Evolutionary conservation across 2,888 invertebrate genomes (phyloP).

Genomic region (Patella pellucida): DNA sequence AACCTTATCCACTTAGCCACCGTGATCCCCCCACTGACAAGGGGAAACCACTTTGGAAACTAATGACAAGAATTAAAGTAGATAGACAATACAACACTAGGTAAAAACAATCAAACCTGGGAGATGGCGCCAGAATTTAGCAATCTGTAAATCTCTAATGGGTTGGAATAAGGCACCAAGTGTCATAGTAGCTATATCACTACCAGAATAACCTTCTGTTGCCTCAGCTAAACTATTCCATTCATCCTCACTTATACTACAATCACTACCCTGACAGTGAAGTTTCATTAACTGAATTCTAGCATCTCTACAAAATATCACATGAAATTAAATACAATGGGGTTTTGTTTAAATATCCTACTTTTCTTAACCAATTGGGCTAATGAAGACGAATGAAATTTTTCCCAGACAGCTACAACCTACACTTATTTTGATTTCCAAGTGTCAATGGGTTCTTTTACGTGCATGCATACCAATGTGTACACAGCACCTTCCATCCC

Average conservation of each 20-base stretch:
- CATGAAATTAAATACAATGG: background rate
- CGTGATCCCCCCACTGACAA: too few relatives aligned
- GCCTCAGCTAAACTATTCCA: conserved; percentile 71
- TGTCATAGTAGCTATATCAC: conserved; percentile 74
- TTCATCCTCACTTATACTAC: conserved; percentile 58
- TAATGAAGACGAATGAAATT: too few relatives aligned
- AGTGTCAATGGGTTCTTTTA: too few relatives aligned
- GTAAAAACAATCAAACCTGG: conserved; percentile 33
- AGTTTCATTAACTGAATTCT: conserved; percentile 61
- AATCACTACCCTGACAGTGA: conserved; percentile 54
- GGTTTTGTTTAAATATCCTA: too few relatives aligned
- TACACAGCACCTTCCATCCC: too few relatives aligned
- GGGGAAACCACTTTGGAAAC: background rate
- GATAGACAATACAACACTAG: background rate
- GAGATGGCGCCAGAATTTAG: conserved; percentile 53
- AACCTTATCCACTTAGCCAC: too few relatives aligned
- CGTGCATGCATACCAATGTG: too few relatives aligned
- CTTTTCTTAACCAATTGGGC: too few relatives aligned
- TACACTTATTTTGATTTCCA: too few relatives aligned
- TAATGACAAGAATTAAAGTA: too few relatives aligned
- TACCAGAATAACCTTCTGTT: conserved; percentile 75
- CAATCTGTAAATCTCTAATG: conserved; percentile 72
- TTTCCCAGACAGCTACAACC: too few relatives aligned
- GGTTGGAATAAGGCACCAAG: conserved; percentile 73
- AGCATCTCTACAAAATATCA: conserved; percentile 50